These are phyloP conservation scores for Carassius carassius DNA, from an alignment of 2,113 vertebrate species.

Conservation along the genomic window DNA sequence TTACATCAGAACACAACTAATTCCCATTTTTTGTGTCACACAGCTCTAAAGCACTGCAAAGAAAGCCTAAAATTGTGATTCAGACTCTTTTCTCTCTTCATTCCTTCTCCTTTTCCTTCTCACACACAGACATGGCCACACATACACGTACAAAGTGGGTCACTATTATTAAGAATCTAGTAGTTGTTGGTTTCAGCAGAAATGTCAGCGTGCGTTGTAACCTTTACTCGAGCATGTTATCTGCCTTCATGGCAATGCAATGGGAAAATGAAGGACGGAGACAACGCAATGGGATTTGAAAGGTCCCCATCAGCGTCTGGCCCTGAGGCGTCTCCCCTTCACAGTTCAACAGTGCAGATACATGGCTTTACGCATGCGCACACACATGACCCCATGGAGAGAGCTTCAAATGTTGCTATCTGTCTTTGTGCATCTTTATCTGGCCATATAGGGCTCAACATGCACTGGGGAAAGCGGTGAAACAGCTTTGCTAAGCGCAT, in stretches of 20 bases:
- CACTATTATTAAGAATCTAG: slow-evolving; percentile 58
- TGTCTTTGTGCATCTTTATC: slow-evolving; percentile 17
- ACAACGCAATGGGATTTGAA: slow-evolving; percentile 76
- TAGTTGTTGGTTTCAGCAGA: slow-evolving; percentile 71
- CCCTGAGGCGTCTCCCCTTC: slow-evolving; percentile 70
- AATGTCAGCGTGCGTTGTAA: slow-evolving; percentile 79
- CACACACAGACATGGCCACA: slow-evolving; percentile 35
- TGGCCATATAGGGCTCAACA: not conserved
- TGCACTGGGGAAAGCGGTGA: not conserved
- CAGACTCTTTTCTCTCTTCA: not conserved
- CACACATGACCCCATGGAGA: not conserved
- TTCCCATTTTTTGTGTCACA: not conserved
- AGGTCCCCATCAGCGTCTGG: slow-evolving; percentile 73
- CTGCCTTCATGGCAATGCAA: slow-evolving; percentile 70
- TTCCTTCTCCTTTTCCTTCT: slow-evolving; percentile 37
- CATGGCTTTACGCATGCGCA: not conserved
- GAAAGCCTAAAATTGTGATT: not conserved
- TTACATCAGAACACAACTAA: not conserved
- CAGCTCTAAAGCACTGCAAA: not conserved
- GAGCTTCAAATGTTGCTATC: slow-evolving; percentile 11
- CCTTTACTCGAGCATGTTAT: slow-evolving; percentile 77
- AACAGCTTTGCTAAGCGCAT: slow-evolving; percentile 21
- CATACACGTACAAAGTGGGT: slow-evolving; percentile 39
- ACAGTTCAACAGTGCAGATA: slow-evolving; percentile 71
- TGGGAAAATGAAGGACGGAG: slow-evolving; percentile 58